Percentiles rank a stretch among this genome's conserved stretches.
phyloP scores from a whole-genome alignment of 2,113 vertebrate genomes.

The Nycticorax nycticorax region DNA sequence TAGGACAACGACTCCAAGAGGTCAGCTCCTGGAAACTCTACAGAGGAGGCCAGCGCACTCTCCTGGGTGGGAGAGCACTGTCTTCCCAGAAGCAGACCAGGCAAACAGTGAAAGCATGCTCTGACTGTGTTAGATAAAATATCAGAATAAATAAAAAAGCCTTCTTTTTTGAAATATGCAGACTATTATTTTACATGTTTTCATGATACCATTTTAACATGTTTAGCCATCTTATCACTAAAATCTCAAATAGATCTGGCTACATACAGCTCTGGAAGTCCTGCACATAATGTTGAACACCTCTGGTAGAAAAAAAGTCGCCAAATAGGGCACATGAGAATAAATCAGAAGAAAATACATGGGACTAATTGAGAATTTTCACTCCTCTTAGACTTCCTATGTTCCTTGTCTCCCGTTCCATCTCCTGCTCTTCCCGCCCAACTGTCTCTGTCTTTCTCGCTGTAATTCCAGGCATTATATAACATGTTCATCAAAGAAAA shows the following conservation, averaged over 20 bases:
- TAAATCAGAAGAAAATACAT: neutral
- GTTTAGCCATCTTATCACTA: neutral
- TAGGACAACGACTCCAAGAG: neutral
- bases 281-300: neutral
- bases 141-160: neutral
- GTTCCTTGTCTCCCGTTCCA: neutral
- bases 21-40: neutral
- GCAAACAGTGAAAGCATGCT: neutral
- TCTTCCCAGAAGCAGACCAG: neutral
- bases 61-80: neutral
- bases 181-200: neutral
- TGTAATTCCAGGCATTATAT: neutral
- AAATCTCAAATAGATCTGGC: neutral
- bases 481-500: neutral
- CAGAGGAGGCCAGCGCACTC: neutral
- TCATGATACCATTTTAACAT: neutral
- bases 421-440: accelerated
- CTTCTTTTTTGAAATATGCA: neutral
- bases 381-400: neutral
- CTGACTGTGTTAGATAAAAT: neutral
- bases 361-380: neutral
- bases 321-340: neutral
- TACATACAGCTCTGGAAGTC: neutral
- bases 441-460: neutral
- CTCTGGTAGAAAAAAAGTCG: neutral